Conservation (phyloP, 1,140 invertebrate genomes). For the Hypsibius dujardini region DNA sequence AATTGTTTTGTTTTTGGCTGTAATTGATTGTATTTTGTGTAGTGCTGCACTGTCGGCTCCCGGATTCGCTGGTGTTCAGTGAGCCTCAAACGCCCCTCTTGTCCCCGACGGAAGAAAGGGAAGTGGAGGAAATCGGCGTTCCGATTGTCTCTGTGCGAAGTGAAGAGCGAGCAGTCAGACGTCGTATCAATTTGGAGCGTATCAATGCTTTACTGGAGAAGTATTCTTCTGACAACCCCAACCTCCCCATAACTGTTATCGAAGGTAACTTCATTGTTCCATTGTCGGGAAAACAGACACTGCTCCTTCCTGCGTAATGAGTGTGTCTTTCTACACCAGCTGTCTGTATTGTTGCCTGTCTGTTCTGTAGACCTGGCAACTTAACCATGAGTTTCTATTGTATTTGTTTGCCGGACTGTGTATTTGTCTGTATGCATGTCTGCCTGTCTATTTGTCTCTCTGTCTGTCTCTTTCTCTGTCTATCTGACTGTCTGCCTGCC, state of each 20-base stretch:
- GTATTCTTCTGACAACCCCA: not conserved
- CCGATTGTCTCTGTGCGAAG: not conserved
- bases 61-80: too few relatives aligned
- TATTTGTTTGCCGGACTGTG: not conserved
- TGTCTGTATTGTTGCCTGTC: not conserved
- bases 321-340: not conserved
- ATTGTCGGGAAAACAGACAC: too few relatives aligned
- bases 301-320: too few relatives aligned
- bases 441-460: too few relatives aligned
- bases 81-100: not conserved
- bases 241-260: not conserved
- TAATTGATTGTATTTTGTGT: too few relatives aligned
- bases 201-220: not conserved
- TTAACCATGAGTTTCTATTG: not conserved
- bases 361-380: not conserved
- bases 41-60: too few relatives aligned
- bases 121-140: not conserved
- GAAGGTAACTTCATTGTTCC: not conserved
- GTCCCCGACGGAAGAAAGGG: not conserved
- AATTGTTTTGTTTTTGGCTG: too few relatives aligned
- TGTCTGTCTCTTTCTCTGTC: too few relatives aligned
- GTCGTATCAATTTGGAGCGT: not conserved
- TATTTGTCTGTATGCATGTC: too few relatives aligned
- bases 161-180: not conserved
- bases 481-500: too few relatives aligned